Evolutionary conservation across 2,888 invertebrate genomes (phyloP).

Genomic region (Megaustenia siamemsis): DNA sequence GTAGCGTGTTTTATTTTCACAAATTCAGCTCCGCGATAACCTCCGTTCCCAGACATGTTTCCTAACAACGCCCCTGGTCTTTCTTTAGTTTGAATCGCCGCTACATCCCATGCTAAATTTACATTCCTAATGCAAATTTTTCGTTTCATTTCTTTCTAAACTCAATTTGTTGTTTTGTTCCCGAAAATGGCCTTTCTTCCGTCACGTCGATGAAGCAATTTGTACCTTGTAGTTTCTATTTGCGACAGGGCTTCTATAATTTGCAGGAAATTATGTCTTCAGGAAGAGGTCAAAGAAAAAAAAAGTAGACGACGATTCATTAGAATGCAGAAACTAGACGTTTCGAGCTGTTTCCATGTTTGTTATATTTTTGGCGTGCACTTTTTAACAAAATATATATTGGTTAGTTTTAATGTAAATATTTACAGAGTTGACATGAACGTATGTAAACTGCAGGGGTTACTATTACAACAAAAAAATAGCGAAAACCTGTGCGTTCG

Average conservation of each 20-base stretch:
- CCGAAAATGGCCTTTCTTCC: conserved; percentile 41
- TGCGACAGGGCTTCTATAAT: conserved; percentile 34
- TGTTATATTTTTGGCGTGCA: no score
- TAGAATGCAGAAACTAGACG: no score
- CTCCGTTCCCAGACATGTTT: conserved; percentile 5
- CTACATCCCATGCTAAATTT: conserved; percentile 33
- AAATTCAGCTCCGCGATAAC: neutral
- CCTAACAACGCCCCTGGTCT: no score
- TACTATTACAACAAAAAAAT: no score
- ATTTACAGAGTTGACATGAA: no score
- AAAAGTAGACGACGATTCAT: no score
- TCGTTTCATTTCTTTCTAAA: conserved; percentile 46
- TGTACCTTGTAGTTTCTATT: conserved; percentile 20
- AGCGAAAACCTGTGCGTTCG: no score
- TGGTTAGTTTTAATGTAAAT: no score
- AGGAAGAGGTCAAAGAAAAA: neutral
- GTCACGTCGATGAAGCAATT: conserved; percentile 23
- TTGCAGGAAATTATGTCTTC: conserved; percentile 31
- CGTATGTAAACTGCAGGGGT: no score
- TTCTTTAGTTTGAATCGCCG: conserved; percentile 31
- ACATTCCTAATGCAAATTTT: conserved; percentile 45
- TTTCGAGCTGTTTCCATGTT: no score
- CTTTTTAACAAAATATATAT: no score
- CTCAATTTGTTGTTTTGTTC: conserved; percentile 42
- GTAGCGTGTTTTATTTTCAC: neutral